Evolutionary conservation across 2,113 vertebrate species (phyloP).

Genomic region (Bubo scandiacus): DNA sequence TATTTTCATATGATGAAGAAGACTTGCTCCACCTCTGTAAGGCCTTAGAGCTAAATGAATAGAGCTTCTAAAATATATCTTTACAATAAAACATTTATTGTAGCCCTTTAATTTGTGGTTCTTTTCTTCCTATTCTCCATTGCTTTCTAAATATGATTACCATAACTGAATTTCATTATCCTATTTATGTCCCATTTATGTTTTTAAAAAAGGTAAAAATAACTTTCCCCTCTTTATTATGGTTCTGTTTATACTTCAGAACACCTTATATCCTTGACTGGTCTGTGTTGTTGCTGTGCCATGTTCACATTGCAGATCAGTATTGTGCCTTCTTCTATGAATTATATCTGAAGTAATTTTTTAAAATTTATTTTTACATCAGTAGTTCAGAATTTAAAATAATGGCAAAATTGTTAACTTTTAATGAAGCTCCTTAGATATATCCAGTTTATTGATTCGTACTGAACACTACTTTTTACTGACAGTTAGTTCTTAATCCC

Average conservation of each 20-base stretch:
- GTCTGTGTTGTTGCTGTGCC: neutral
- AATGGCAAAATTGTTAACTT: neutral
- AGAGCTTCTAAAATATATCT: neutral
- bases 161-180: neutral
- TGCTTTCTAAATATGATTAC: neutral
- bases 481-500: neutral
- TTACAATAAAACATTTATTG: neutral
- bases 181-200: neutral
- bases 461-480: neutral
- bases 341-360: neutral
- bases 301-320: neutral
- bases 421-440: neutral
- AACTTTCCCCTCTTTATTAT: neutral
- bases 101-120: neutral
- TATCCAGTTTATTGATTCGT: neutral
- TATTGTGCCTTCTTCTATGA: neutral
- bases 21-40: neutral
- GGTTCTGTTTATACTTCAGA: neutral
- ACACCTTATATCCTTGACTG: neutral
- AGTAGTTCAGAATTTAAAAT: neutral
- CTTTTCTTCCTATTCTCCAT: neutral
- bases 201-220: neutral
- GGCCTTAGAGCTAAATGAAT: neutral
- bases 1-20: neutral
- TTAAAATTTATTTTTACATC: neutral